Conservation (phyloP, 2,888 invertebrate genomes). For the Orgyia antiqua region DNA sequence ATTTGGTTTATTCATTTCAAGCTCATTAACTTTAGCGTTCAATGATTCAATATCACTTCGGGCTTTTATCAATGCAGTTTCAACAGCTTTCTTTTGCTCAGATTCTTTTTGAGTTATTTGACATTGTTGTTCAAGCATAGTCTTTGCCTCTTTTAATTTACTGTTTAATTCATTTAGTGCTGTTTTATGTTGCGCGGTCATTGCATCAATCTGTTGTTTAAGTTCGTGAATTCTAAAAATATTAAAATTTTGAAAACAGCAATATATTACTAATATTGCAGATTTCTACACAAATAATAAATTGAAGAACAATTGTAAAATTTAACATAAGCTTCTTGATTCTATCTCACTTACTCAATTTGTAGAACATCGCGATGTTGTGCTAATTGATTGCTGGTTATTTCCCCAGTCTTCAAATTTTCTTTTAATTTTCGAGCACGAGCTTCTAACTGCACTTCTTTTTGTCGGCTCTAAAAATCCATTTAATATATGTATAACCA, state of each 20-base stretch:
- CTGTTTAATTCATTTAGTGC: constrained; percentile 42
- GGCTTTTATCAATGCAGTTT: constrained; percentile 38
- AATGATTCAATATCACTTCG: constrained; percentile 44
- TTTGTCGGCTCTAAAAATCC: constrained; percentile 54
- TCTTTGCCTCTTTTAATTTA: constrained; percentile 46
- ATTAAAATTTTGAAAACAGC: no score
- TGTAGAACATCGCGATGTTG: constrained; percentile 59
- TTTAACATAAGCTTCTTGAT: no score
- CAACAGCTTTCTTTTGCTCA: constrained; percentile 36
- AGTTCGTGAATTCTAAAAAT: constrained; percentile 42
- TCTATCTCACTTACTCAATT: constrained; percentile 44
- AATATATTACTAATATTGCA: no score
- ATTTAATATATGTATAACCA: background rate
- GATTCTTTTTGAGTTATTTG: constrained; percentile 34
- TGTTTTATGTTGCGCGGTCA: constrained; percentile 43
- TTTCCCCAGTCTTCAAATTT: constrained; percentile 63
- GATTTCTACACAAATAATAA: no score
- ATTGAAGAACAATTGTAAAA: no score
- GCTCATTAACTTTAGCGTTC: constrained; percentile 45
- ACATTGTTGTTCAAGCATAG: constrained; percentile 41
- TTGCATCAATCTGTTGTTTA: constrained; percentile 50
- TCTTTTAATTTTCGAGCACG: constrained; percentile 66
- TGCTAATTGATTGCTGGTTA: constrained; percentile 48
- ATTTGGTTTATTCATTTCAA: constrained; percentile 52
- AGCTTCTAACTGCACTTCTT: constrained; percentile 61